Percentiles rank a stretch among this genome's conserved stretches.
Conservation (phyloP, 2,113 vertebrate genomes). For the Bolborhynchus lineola region DNA sequence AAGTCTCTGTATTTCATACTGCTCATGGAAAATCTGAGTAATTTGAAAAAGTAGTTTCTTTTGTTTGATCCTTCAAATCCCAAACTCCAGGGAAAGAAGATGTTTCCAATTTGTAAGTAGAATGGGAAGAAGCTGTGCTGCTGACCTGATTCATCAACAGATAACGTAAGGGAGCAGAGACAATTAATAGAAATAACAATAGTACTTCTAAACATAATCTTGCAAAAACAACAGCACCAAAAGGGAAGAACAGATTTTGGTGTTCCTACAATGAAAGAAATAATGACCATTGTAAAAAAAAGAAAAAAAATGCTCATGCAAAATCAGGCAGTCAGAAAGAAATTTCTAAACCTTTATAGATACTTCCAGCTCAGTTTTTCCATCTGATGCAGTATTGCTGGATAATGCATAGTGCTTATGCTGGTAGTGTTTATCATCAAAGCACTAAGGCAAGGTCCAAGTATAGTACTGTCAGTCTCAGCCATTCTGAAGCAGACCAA, state of each 20-base stretch:
- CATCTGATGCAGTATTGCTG: neutral
- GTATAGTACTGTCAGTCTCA: neutral
- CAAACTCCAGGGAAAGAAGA: neutral
- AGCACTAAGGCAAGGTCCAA: neutral
- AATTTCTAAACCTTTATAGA: neutral
- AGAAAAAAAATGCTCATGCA: neutral
- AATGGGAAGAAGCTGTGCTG: neutral
- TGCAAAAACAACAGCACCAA: neutral
- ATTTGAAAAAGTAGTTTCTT: neutral
- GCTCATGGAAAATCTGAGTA: neutral
- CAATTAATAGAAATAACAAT: neutral
- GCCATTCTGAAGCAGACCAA: neutral
- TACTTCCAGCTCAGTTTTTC: neutral
- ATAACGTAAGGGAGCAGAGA: neutral
- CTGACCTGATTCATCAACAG: neutral
- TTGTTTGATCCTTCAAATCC: neutral
- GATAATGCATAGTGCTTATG: neutral
- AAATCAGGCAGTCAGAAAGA: neutral
- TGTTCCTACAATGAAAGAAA: neutral
- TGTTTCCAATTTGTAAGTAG: neutral
- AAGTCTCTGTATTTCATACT: neutral
- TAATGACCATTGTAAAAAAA: neutral
- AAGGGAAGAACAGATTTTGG: neutral
- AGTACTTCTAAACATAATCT: neutral
- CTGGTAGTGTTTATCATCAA: neutral